Conservation (phyloP, 2,113 vertebrate genomes). For the Ramphastos sulfuratus region DNA sequence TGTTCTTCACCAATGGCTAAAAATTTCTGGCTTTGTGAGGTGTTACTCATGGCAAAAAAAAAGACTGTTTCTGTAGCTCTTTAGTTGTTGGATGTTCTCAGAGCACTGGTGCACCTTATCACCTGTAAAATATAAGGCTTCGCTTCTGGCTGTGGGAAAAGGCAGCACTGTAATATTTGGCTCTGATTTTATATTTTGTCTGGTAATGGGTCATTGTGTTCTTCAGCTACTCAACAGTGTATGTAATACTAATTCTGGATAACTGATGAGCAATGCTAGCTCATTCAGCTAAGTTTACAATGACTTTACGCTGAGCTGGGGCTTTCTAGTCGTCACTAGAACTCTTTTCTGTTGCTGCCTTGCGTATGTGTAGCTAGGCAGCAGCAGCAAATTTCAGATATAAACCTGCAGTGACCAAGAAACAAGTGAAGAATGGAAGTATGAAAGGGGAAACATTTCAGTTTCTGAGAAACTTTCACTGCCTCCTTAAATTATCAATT, state of each 20-base stretch:
- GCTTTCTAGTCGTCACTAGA: neutral
- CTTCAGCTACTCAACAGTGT: neutral
- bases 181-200: neutral
- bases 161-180: neutral
- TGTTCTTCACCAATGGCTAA: neutral
- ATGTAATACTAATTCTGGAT: neutral
- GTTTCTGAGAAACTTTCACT: neutral
- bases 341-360: constrained; percentile 11
- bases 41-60: neutral
- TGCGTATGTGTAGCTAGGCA: neutral
- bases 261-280: neutral
- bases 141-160: neutral
- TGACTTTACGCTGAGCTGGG: neutral
- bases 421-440: neutral
- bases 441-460: neutral
- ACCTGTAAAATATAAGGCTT: neutral
- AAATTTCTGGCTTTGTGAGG: neutral
- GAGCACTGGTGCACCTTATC: neutral
- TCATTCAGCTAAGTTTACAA: constrained; percentile 17
- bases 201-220: neutral
- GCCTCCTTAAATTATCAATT: neutral
- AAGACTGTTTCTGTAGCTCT: neutral
- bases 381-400: neutral
- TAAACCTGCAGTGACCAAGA: neutral
- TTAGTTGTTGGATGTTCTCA: neutral